Conservation (phyloP, 2,888 invertebrate species). For the Polietes domitor region DNA sequence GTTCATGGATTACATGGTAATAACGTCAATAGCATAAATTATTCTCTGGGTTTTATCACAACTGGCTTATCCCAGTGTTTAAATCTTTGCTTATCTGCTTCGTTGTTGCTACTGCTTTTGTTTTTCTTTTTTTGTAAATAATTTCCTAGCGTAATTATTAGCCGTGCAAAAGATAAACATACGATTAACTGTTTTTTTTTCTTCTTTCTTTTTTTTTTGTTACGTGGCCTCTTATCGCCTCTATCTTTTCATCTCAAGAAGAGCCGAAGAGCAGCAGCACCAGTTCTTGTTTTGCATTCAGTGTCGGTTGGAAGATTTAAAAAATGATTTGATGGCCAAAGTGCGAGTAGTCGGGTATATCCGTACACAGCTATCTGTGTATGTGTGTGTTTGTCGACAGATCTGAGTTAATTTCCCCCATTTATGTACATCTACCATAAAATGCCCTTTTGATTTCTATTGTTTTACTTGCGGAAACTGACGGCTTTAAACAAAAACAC, state of each 20-base stretch:
- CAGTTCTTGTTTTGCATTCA: background rate
- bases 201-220: background rate
- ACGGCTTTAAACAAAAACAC: slow-evolving; percentile 31
- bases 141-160: slow-evolving; percentile 56
- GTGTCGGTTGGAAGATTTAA: background rate
- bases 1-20: background rate
- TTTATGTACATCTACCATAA: slow-evolving; percentile 40
- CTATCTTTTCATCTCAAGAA: background rate
- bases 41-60: background rate
- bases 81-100: slow-evolving; percentile 55
- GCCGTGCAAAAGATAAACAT: slow-evolving; percentile 47
- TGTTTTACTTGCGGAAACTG: slow-evolving; percentile 45
- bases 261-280: background rate
- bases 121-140: slow-evolving; percentile 20
- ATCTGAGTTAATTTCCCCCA: slow-evolving; percentile 49
- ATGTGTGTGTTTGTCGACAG: background rate
- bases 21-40: slow-evolving; percentile 18
- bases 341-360: background rate
- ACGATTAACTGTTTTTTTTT: slow-evolving; percentile 57
- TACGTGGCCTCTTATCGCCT: background rate
- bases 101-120: background rate
- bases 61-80: slow-evolving; percentile 46
- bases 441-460: slow-evolving; percentile 65
- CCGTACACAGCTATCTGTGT: background rate
- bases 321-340: background rate